phyloP scores from a whole-genome alignment of 2,888 invertebrate species.

The Protophormia terraenovae region DNA sequence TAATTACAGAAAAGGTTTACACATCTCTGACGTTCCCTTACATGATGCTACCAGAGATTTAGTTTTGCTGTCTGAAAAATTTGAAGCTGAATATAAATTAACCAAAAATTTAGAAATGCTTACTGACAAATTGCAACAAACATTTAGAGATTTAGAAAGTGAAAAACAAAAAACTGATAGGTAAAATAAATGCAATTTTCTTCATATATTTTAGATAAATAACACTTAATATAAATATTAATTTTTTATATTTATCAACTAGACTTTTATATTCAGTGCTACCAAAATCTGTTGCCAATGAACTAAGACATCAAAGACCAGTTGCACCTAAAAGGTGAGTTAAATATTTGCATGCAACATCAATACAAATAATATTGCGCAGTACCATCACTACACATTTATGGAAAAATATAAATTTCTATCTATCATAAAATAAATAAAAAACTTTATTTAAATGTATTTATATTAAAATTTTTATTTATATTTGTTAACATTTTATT shows the following conservation, averaged over 20 bases:
- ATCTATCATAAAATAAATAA: conserved; percentile 12
- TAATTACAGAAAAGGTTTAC: conserved; percentile 89
- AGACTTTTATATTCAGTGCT: conserved; percentile 96
- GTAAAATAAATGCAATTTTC: conserved; percentile 81
- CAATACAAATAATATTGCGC: background rate
- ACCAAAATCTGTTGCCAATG: conserved; percentile 96
- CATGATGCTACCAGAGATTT: conserved; percentile 97
- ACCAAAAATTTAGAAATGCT: conserved; percentile 96
- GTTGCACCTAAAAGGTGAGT: conserved; percentile 92
- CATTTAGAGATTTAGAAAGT: conserved; percentile 94
- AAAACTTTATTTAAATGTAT: background rate
- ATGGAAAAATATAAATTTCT: background rate
- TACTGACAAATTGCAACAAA: conserved; percentile 97
- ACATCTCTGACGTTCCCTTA: conserved; percentile 96
- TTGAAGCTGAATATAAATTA: conserved; percentile 97
- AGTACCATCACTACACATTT: background rate
- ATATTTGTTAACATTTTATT: conserved; percentile 63
- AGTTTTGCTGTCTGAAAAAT: conserved; percentile 97
- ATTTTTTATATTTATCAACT: conserved; percentile 71
- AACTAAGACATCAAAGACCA: conserved; percentile 94
- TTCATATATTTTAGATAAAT: background rate
- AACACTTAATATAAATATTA: background rate
- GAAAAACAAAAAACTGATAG: conserved; percentile 98
- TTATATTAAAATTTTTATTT: background rate
- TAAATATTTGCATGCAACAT: conserved; percentile 21